Base-by-base conservation (phyloP, 2,797 vertebrate species). In the Anolis apletophallus region DNA sequence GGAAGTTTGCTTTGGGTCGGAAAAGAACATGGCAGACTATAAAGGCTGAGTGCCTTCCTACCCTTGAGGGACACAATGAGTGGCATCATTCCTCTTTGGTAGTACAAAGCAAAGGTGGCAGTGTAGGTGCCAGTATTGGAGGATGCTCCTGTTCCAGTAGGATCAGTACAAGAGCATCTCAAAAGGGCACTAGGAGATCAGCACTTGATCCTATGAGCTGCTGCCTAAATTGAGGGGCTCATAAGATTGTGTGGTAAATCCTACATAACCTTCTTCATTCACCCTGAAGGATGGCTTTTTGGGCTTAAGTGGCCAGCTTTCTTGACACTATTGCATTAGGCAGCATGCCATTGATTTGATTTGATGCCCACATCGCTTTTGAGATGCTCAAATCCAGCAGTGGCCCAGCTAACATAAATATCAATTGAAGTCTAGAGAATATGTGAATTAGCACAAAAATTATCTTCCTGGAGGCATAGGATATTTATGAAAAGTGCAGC, bases 171-270 rank as follows among this genome's bases (percentile, higher is more conserved):
- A 23, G 26, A 52, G 29, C 14, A n/a, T 40, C 54, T 77, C 73
- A 59, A 3, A 77, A 52, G 64, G 81, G 5, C 2, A 72, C 73
- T n/a, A 11, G 32, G 17, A 78, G 23, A 81, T 83, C 72, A 54
- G 40, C 36, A 1, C 6, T 83, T 83, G 54, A 86, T 67, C 85
- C 34, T 76, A 6, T 76, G 80, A 81, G 34, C 50, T 23, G 16
- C 61, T n/a, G 19, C 71, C 72, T 64, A 16, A 21, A 23, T 79
- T 16, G 9, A 83, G 75, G n/a, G 23, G 72, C 75, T 83, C 75
- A 87, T 71, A 78, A 57, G 46, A 78, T 79, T 61, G 69, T 57
- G 55, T 26, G 50, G n/a, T 36, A 87, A 87, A 52, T 83, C 80
- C 86, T 21, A 67, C 17, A 40, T 34, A 67, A 67, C 78, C 69